phyloP scores from a whole-genome alignment of 2,888 invertebrate species.

The Dasypolia templi region DNA sequence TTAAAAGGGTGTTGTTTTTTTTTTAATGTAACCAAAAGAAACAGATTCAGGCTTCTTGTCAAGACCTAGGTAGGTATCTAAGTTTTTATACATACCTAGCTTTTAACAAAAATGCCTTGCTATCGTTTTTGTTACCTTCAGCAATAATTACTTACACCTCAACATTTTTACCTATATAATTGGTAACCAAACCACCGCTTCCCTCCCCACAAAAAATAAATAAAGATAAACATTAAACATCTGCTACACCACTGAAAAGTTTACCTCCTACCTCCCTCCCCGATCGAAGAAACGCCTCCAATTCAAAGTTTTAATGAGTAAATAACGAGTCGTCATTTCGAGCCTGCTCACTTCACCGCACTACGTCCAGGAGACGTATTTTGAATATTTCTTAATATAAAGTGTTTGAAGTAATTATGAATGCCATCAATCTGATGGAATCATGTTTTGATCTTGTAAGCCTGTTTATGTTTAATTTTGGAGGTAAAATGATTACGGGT shows the following conservation, averaged over 20 bases:
- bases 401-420: constrained; percentile 65
- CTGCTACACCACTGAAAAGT: constrained; percentile 78
- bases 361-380: constrained; percentile 59
- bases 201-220: constrained; percentile 62
- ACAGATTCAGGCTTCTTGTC: background rate
- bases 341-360: constrained; percentile 80
- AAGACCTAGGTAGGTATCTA: background rate
- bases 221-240: constrained; percentile 75
- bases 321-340: constrained; percentile 83
- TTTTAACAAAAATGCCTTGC: background rate
- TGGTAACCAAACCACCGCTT: background rate
- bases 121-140: background rate
- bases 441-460: constrained; percentile 59
- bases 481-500: constrained; percentile 20
- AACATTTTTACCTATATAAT: background rate
- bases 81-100: background rate
- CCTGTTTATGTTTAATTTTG: constrained; percentile 24
- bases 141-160: background rate
- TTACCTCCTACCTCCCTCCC: constrained; percentile 70
- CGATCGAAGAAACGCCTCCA: constrained; percentile 80
- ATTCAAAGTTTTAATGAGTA: constrained; percentile 88
- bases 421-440: constrained; percentile 51
- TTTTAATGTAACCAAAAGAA: background rate
- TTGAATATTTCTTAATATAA: constrained; percentile 60
- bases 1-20: too few species aligned